Base-by-base conservation (phyloP, 2,797 vertebrate species). In the Chaunax sp. region DNA sequence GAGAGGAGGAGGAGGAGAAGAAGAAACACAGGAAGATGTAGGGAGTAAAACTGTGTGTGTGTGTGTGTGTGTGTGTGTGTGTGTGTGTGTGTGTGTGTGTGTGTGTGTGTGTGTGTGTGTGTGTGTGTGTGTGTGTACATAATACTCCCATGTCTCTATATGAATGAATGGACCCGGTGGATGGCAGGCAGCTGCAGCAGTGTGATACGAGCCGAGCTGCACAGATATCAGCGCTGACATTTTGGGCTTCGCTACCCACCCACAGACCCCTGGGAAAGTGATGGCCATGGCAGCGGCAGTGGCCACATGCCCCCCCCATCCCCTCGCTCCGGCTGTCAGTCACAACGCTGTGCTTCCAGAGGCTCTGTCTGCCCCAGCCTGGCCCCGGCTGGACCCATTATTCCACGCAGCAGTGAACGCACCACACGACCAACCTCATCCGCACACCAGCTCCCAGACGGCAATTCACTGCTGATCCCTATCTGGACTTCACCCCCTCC, bases 151-250 rank as follows among this genome's bases (percentile, higher is more conserved):
- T 84, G 80, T 81, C 81, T 80, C 82, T 80, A 40, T 83, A 86
- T 89, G 88, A 86, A 87, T 86, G 87, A 87, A 81, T 87, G 84
- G 73, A 80, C 55, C 75, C 9, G 45, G 76, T 63, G 80, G 77
- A 82, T 83, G 77, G 84, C 84, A 89, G 86, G 87, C 91, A 88
- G 90, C 90, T 92, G 92, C 88, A 88, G 85, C 77, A 47, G 88
- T 86, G 87, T 84, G 91, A 93, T 93, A 94, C 82, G 78, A 86
- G 87, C 86, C 60, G 77, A 87, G 89, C 85, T 46, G 84, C 85
- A 83, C 82, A 83, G 92, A 91, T 94, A 93, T 93, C 85, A 79
- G 64, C 67, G 23, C 90, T 95, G 96, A 95, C 95, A 96, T 96
- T 96, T 96, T 92, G 89, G 87, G 92, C 93, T 94, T 87, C 69